phyloP scores from a whole-genome alignment of 2,888 invertebrate genomes.

The Eulithis prunata region DNA sequence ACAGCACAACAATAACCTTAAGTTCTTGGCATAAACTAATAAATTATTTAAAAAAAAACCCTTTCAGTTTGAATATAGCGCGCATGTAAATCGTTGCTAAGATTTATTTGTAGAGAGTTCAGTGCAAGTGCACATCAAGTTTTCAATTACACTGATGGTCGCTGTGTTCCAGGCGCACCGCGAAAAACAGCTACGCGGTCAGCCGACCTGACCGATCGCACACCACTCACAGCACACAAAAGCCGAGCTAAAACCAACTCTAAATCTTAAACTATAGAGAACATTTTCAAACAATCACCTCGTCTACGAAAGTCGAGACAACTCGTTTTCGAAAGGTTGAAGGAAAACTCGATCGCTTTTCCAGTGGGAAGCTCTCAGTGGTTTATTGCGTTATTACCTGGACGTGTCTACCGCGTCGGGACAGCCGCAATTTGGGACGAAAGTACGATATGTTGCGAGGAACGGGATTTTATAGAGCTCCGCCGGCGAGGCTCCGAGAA shows the following conservation, averaged over 20 bases:
- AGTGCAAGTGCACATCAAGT: slow-evolving; percentile 79
- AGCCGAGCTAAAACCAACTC: slow-evolving; percentile 60
- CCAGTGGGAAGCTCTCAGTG: slow-evolving; percentile 82
- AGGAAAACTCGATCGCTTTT: slow-evolving; percentile 83
- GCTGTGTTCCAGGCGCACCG: slow-evolving; percentile 67
- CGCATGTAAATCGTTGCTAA: slow-evolving; percentile 52
- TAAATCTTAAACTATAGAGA: slow-evolving; percentile 63
- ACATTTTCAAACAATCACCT: slow-evolving; percentile 56
- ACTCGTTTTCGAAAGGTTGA: slow-evolving; percentile 80
- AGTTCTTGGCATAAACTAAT: no score
- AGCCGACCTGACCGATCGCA: slow-evolving; percentile 73
- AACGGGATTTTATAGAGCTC: slow-evolving; percentile 79
- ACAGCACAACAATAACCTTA: no score
- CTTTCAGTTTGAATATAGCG: slow-evolving; percentile 34
- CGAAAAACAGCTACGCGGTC: slow-evolving; percentile 76
- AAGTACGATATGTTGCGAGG: slow-evolving; percentile 80
- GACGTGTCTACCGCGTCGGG: slow-evolving; percentile 80
- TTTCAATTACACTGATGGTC: slow-evolving; percentile 83
- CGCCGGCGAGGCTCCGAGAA: slow-evolving; percentile 60
- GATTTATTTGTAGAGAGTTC: slow-evolving; percentile 76
- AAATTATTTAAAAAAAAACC: neutral
- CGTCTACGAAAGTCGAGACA: slow-evolving; percentile 68
- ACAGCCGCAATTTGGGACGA: slow-evolving; percentile 80
- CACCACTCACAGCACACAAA: slow-evolving; percentile 59
- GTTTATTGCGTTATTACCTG: slow-evolving; percentile 85